Percentiles rank a stretch among this genome's conserved stretches.
Evolutionary conservation across 2,113 vertebrate species (phyloP).

Genomic region (Macrotis lagotis): DNA sequence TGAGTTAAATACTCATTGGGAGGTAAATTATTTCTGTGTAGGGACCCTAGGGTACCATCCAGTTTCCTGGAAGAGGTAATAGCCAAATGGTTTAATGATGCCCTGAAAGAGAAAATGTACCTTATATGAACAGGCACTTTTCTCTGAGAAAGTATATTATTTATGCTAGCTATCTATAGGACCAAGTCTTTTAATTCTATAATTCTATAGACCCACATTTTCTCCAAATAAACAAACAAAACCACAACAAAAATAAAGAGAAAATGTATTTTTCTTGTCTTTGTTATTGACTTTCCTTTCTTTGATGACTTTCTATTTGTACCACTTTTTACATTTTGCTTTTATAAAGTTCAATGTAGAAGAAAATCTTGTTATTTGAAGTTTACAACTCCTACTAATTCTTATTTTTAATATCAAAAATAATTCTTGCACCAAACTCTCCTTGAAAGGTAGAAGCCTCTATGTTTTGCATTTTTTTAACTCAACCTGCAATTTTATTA

Average conservation of each 20-base stretch:
- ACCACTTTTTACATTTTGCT: neutral
- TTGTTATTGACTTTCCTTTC: neutral
- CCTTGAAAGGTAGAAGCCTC: neutral
- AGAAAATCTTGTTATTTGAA: neutral
- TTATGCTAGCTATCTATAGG: neutral
- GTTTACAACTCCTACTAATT: neutral
- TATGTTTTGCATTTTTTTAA: neutral
- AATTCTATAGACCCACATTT: neutral
- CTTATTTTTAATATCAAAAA: neutral
- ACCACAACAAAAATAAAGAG: neutral
- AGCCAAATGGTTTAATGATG: neutral
- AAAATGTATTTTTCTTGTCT: neutral
- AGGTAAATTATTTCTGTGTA: constrained; percentile 26
- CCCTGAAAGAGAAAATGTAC: neutral
- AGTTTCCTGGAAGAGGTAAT: constrained; percentile 18
- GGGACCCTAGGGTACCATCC: neutral
- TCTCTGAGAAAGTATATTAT: neutral
- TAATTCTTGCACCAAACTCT: neutral
- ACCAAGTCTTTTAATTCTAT: neutral
- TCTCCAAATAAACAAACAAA: neutral
- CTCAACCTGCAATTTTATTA: neutral
- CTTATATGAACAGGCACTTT: constrained; percentile 10
- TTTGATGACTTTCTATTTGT: constrained; percentile 8
- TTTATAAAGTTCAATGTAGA: neutral
- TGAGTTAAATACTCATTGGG: neutral